phyloP scores from a whole-genome alignment of 2,113 vertebrate species.

The Syrmaticus mikado region DNA sequence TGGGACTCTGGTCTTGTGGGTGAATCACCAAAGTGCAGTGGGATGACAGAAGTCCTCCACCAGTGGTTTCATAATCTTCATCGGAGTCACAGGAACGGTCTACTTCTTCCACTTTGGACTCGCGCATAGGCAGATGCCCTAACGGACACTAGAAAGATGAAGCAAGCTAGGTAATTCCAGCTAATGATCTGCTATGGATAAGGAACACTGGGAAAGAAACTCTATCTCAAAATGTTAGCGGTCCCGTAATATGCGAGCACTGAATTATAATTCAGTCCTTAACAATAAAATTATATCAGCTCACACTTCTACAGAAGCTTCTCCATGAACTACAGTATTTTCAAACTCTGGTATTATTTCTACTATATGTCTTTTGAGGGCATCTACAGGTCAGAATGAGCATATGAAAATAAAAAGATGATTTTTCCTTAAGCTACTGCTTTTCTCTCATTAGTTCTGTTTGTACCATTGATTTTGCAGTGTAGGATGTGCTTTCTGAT shows the following conservation, averaged over 20 bases:
- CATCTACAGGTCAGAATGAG: neutral
- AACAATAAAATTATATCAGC: neutral
- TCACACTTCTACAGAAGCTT: neutral
- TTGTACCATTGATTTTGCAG: neutral
- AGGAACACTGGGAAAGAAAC: neutral
- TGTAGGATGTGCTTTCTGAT: neutral
- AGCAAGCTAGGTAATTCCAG: neutral
- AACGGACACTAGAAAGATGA: conserved; percentile 80
- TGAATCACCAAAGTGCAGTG: conserved; percentile 89
- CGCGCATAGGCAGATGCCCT: conserved; percentile 82
- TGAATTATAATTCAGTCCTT: neutral
- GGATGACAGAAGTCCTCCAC: conserved; percentile 85
- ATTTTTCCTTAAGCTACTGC: neutral
- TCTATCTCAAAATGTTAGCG: neutral
- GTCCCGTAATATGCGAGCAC: neutral
- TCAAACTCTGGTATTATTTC: neutral
- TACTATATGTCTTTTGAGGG: neutral
- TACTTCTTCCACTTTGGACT: conserved; percentile 88
- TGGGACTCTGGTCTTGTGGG: conserved; percentile 88
- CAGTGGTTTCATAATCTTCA: conserved; percentile 87
- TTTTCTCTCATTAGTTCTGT: neutral
- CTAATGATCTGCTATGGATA: neutral
- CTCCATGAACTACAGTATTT: neutral
- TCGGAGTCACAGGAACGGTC: conserved; percentile 92
- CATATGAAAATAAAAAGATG: neutral